Evolutionary conservation across 2,113 vertebrate species (phyloP), one percentile per base, ranked within the genome.

Genomic region (Ophthalmolycus amberensis): DNA sequence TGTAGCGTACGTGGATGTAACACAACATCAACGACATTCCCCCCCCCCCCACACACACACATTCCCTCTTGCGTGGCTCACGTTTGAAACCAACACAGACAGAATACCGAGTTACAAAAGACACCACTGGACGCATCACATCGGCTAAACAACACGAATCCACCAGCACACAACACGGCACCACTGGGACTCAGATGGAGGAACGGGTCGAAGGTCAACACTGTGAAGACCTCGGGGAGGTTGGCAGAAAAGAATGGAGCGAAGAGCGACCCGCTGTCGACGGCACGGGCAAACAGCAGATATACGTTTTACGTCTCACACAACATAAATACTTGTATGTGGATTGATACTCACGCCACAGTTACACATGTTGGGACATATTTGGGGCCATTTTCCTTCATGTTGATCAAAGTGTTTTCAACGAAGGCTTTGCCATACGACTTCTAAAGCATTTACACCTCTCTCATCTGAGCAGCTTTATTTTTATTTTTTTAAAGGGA

Each of bases 141-240:
- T 78, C 59, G 62, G 85, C 86, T 86, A 79, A 87, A 94, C 84
- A 46, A 91, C 92, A 95, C 89, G 9, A 91, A 86, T 90, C 88
- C 91, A 95, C 90, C 91, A 89, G 87, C 93, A 95, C 94, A 40
- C 94, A 40, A 91, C 87, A 94, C 89, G 37, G 85, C 87, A 93
- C 88, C 80, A 94, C 89, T 82, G 80, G 83, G 70, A 90, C 71
- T 9, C 66, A 25, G 72, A 90, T 65, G 75, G 74, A 81, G 70
- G 78, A 14, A 68, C 44, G 44, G 74, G 82, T 75, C 75, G 66
- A 68, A 77, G 82, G 79, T 86, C 63, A 25, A 82, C 75, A 85
- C 77, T 37, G 74, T 44, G 29, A 59, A 34, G 79, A 75, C 71
- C 67, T 42, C 59, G 29, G 69, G 29, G 27, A 76, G 2, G 38